Conservation (phyloP, 2,888 invertebrate genomes). For the Blastobasis adustella region DNA sequence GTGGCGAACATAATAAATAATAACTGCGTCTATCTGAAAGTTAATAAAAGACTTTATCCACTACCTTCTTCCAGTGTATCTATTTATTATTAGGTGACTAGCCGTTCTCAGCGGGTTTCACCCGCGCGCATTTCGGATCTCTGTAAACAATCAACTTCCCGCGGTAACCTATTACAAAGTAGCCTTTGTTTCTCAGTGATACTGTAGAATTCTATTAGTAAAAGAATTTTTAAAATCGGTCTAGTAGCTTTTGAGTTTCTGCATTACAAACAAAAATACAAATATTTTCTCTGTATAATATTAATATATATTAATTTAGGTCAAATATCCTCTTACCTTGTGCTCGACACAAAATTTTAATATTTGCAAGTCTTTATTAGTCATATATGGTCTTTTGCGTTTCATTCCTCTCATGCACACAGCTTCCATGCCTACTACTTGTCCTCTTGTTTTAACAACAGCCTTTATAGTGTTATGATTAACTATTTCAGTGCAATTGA, state of each 20-base stretch:
- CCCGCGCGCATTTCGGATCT: too few species aligned
- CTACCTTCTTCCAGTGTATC: too few species aligned
- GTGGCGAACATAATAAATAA: conserved; percentile 30
- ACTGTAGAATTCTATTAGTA: too few species aligned
- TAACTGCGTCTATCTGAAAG: conserved; percentile 36
- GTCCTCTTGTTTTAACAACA: conserved; percentile 28
- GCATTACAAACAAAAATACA: background rate
- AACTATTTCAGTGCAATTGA: conserved; percentile 23
- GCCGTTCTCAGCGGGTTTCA: too few species aligned
- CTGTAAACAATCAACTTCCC: too few species aligned
- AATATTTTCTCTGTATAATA: background rate
- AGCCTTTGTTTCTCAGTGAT: too few species aligned
- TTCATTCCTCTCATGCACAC: conserved; percentile 25
- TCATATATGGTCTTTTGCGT: conserved; percentile 21
- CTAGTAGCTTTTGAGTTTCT: too few species aligned
- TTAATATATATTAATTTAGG: background rate
- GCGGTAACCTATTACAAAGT: too few species aligned
- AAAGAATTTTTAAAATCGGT: too few species aligned
- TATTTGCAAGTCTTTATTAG: conserved; percentile 28
- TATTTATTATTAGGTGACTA: too few species aligned
- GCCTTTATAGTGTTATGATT: conserved; percentile 23
- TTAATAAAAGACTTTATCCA: background rate
- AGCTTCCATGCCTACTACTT: conserved; percentile 18
- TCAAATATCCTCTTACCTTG: conserved; percentile 22
- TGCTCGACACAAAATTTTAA: conserved; percentile 32